Base-by-base conservation (phyloP, 2,888 invertebrate species). In the Ferrisia virgata region DNA sequence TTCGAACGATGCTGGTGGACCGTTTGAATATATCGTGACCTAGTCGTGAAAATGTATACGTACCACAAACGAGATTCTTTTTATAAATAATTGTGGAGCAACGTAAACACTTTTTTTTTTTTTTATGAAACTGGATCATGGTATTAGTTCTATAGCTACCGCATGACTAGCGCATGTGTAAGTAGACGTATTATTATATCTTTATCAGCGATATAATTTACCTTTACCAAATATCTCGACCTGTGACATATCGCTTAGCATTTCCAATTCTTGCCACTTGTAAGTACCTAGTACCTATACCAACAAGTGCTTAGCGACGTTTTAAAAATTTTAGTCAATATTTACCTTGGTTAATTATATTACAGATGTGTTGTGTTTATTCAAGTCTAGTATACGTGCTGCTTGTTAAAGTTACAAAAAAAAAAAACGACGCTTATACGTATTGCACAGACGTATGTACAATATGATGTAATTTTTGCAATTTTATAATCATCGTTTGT, bases 11-110 rank as follows among this genome's bases (percentile, higher is more conserved):
- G 13, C 18, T 3, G 2, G 72, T 76, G 18, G 72, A 76, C 33
- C 33, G 58, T 58, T 22, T 5, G 72, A 36, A 36, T 76, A 33
- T 36, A 76, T 76, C 72, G 72, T 76, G 72, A 76, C 72, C 72
- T 76, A 76, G 33, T 76, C 72, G 72, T 76, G 72, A 76, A 76
- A 76, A 76, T 76, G 72, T n/a, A n/a, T n/a, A n/a, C n/a, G n/a
- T 36, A 36, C 64, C 64, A 76, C 72, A 76, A 36, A 76, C 72
- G 36, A 36, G 72, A 76, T 76, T 76, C 72, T 36, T 69, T 69
- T 69, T 36, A 76, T 76, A 33, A 36, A 76, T 76, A 76, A 76
- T 76, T 76, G 72, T 76, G 33, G 31, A 36, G 72, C 72, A 28
- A 8, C 8, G 72, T 9, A 36, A 36, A 76, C 36, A 22, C 36